phyloP scores from a whole-genome alignment of 1,140 invertebrate species.

The Drosophila hydei region DNA sequence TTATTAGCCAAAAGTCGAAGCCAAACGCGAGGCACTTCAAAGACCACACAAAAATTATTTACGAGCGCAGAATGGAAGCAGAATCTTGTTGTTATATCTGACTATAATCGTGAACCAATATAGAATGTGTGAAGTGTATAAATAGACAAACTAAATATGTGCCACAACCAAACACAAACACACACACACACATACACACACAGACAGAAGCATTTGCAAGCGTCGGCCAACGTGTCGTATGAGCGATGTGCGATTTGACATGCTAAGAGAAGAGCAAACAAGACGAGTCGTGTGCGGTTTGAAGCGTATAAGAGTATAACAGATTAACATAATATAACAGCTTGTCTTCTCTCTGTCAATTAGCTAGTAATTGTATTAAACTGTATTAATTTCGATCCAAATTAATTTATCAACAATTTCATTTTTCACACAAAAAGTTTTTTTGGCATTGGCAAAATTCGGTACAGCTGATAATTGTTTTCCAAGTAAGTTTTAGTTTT shows the following conservation, averaged over 20 bases:
- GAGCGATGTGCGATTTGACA: slow-evolving; percentile 17
- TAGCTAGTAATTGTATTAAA: slow-evolving; percentile 1
- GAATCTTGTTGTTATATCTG: slow-evolving; percentile 13
- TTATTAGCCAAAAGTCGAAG: slow-evolving; percentile 17
- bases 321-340: not conserved
- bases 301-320: slow-evolving; percentile 10
- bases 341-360: not conserved
- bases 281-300: not conserved
- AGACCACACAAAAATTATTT: slow-evolving; percentile 10
- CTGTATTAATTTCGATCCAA: slow-evolving; percentile 42
- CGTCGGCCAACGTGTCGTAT: slow-evolving; percentile 2
- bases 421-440: slow-evolving; percentile 64
- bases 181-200: slow-evolving; percentile 5
- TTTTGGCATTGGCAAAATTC: slow-evolving; percentile 78
- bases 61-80: slow-evolving; percentile 8
- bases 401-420: slow-evolving; percentile 59
- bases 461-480: slow-evolving; percentile 82
- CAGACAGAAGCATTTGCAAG: not conserved
- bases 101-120: slow-evolving; percentile 41
- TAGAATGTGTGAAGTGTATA: slow-evolving; percentile 47
- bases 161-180: slow-evolving; percentile 7
- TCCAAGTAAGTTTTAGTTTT: slow-evolving; percentile 82
- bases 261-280: slow-evolving; percentile 15
- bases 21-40: slow-evolving; percentile 8
- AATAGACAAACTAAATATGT: slow-evolving; percentile 28